Evolutionary conservation across 2,797 vertebrate species (phyloP), one percentile per base, ranked within the genome.

Genomic region (Cryptoprocta ferox): DNA sequence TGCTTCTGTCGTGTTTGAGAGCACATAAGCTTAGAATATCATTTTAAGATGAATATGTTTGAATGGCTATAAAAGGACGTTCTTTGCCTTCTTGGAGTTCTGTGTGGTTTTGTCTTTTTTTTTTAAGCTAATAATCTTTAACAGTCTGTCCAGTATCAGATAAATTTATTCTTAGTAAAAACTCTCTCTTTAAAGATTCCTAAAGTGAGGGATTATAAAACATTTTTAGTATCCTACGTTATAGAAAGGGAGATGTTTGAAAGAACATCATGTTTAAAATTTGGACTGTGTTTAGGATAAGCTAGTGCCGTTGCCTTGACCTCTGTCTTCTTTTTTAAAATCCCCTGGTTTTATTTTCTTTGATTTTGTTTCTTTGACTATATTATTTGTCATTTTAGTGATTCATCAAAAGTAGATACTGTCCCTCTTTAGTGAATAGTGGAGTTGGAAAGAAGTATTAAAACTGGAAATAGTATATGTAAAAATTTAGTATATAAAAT

Each of bases 101-200:
- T 81, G 0, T 48, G 9, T 78, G 50, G 87, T 75, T 89, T 61
- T 92, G 18, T 89, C 53, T 88, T 94, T 70, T 96, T 63, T 96
- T 63, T 30, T 61, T 61, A 83, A 92, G 15, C 15, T 63, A 70
- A 24, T 76, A 53, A 24, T 81, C 89, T 96, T 89, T 79, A 87
- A 59, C 45, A 35, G 13, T 88, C 32, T 79, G 32, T 87, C 39
- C 37, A 18, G 53, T 24, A 88, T 63, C 26, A 82, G 2, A 81
- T 92, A 91, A 91, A 65, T 93, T 96, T 92, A 91, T 37, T 94
- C 14, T 21, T 87, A 61, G 5, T 93, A 92, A 70, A 82, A 94
- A 80, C 56, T 48, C 24, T 84, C 84, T 71, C 11, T 83, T 84
- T n/a, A 84, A 32, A 75, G 39, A 75, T 65, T 95, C 45, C 35